Evolutionary conservation across 2,113 vertebrate genomes (phyloP), one percentile per base, ranked within the genome.

Genomic region (Muscicapa adusta): DNA sequence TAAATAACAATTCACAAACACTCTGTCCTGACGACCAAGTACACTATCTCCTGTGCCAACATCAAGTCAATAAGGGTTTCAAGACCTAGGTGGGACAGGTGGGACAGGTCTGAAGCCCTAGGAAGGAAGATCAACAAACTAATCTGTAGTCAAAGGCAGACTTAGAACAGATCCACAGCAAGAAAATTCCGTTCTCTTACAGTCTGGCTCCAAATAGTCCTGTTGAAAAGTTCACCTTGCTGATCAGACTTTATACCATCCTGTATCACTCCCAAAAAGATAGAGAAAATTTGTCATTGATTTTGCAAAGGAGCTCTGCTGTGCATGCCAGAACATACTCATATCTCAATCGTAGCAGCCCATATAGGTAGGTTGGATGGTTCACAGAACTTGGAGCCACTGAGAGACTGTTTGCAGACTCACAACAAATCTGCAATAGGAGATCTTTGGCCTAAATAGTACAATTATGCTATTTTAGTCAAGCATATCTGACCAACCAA

Each of bases 401-500:
- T 45, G 38, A 6, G 12, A 75, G 16, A 6, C 15, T 48, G 4
- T 56, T 73, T 62, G 28, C 60, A 89, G 47, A 13, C 48, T 85
- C 48, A 23, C n/a, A 45, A 20, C 16, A 48, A 53, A 85, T 16
- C 71, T 25, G 14, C 57, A 17, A 13, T 14, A 15, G 47, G 23
- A 87, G 38, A 25, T 36, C 77, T 92, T 76, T 42, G 40, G 36
- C 71, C 83, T 63, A 63, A 94, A 74, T 31, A n/a, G 26, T 67
- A 82, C 50, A 48, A 6, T 73, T 92, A 61, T 53, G 28, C 57
- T 67, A 25, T 85, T 85, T 73, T 79, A 57, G 62, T 53, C 42
- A 45, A 73, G 67, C 2, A 0, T 33, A 23, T 54, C 73, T n/a
- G 45, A 68, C 29, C 2, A 1, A 34, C 20, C 33, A n/a, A 9